Evolutionary conservation across 2,797 vertebrate genomes (phyloP), one percentile per base, ranked within the genome.

Genomic region (Paedocypris micromegethes): DNA sequence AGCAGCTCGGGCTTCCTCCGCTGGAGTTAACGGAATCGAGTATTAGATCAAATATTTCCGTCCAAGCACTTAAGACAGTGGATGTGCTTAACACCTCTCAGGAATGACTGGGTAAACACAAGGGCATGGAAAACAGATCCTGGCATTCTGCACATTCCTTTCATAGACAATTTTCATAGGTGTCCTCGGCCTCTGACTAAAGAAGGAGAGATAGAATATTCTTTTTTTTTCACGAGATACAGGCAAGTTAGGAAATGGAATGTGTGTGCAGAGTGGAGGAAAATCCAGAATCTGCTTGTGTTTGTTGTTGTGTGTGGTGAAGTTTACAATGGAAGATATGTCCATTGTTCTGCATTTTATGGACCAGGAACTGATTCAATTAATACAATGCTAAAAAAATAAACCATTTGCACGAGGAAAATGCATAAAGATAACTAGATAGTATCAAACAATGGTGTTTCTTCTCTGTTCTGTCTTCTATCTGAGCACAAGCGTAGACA

Each of bases 111-210:
- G 64, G 64, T 65, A 76, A 66, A 72, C 74, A 76, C 59, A 68
- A 37, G 64, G 42, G 49, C 69, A 75, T 55, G 64, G 60, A 68
- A 72, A 72, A 72, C 61, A 62, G 66, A 57, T 60, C 66, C 66
- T 76, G 66, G 74, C 74, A 76, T 76, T 72, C 70, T 76, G 57
- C 42, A 51, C 66, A 72, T 76, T 76, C 74, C 74, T 70, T 39
- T 52, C 61, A 65, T 60, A 42, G 57, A 69, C 41, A 47, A 46
- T 64, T 58, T 63, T 57, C 47, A 55, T 47, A 66, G 49, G 57
- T 68, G 37, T 68, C 62, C 45, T 63, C 48, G 43, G 52, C 47
- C 56, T 69, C 47, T 76, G 61, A 64, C 74, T 76, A 72, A 76
- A 76, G 56, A 76, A 72, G 74, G 74, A 76, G 70, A 75, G 65